Base-by-base conservation (phyloP, 2,797 vertebrate species). In the Eptatretus atami region DNA sequence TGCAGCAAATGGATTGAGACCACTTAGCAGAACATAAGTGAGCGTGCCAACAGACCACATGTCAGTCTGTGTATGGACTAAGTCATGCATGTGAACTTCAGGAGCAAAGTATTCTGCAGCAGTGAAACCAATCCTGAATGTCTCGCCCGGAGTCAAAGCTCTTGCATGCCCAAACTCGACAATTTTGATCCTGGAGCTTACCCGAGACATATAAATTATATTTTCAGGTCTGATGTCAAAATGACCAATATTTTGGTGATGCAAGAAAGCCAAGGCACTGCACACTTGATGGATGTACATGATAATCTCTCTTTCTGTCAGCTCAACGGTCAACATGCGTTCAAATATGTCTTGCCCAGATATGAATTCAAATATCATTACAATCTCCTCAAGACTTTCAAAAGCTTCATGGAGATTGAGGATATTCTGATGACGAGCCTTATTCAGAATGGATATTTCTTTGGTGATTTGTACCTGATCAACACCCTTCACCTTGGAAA, bases 141-240 rank as follows among this genome's bases (percentile, higher is more conserved):
- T 81, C 10, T 99, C 92, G 65, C 86, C 90, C 68, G 92, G 92
- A 68, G 82, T 92, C 67, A 99, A 66, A 65, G 87, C 81, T 71
- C 81, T 82, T 65, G 81, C 77, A 73, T 99, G 92, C 67, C 92
- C 92, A 73, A 95, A 74, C 76, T 99, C 92, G 73, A 88, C 81
- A 64, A 99, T 92, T 76, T 95, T 99, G 71, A 99, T 74, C 64
- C 70, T 72, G 14, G 77, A 82, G 71, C 82, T 82, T 69, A 75
- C 85, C 77, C 84, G 86, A 67, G 84, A 86, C 54, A 79, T 79
- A 69, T 87, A 99, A 67, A 99, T 79, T 67, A 98, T 84, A 68
- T 87, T 99, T 68, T 99, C 92, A 68, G 90, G 86, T 70, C 77
- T 85, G 69, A 98, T 86, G 70, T 99, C 92, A 75, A 98, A 92